Evolutionary conservation across 1,140 invertebrate genomes (phyloP).

Genomic region (Myzus persicae): DNA sequence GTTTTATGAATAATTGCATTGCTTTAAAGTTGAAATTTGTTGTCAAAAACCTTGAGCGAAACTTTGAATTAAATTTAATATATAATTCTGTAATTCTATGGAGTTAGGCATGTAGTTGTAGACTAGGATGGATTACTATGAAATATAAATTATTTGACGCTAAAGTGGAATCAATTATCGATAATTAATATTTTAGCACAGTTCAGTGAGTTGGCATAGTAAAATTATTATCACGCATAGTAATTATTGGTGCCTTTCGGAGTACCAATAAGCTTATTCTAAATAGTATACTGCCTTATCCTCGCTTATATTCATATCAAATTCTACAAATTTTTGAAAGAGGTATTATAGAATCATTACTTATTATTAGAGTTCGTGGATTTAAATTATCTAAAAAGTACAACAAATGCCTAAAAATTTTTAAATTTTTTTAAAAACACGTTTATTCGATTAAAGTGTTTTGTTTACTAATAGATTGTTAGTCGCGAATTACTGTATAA

Average conservation of each 20-base stretch:
- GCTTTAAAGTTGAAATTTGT: too few relatives aligned
- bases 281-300: not conserved
- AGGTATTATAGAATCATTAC: not conserved
- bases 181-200: not conserved
- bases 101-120: too few relatives aligned
- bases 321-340: too few relatives aligned
- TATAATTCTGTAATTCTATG: too few relatives aligned
- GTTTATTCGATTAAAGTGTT: not conserved
- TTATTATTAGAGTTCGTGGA: not conserved
- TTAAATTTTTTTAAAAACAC: not conserved
- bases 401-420: not conserved
- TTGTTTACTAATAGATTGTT: not conserved
- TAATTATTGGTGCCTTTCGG: not conserved
- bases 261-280: not conserved
- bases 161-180: not conserved
- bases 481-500: not conserved
- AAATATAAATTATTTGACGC: not conserved
- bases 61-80: too few relatives aligned
- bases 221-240: not conserved
- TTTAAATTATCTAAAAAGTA: too few relatives aligned
- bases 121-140: too few relatives aligned
- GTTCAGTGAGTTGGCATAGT: not conserved
- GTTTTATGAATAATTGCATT: too few relatives aligned
- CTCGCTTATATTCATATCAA: not conserved
- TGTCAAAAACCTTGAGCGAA: too few relatives aligned